Conservation (phyloP, 2,113 vertebrate genomes). For the Irena cyanogastra region DNA sequence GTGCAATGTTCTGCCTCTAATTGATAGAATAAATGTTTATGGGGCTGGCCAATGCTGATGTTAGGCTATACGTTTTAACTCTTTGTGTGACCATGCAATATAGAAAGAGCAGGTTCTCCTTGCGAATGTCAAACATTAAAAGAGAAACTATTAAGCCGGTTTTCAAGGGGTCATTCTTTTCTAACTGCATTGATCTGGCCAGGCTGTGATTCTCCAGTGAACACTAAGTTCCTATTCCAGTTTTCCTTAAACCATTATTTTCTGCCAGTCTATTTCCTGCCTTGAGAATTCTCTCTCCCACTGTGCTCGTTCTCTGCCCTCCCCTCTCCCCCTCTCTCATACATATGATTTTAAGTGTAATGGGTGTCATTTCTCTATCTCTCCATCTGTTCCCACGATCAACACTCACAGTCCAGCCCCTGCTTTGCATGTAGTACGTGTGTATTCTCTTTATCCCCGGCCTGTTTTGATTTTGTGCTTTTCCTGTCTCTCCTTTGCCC, state of each 20-base stretch:
- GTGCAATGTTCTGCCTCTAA: not conserved
- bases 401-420: slow-evolving; percentile 28
- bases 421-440: slow-evolving; percentile 40
- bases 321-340: not conserved
- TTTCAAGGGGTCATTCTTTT: not conserved
- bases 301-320: not conserved
- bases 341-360: not conserved
- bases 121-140: not conserved
- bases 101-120: not conserved
- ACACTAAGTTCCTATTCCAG: not conserved
- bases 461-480: slow-evolving; percentile 16
- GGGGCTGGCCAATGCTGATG: not conserved
- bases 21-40: not conserved
- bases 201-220: not conserved
- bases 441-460: slow-evolving; percentile 1
- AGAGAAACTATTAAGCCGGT: not conserved
- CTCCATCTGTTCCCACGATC: slow-evolving; percentile 60
- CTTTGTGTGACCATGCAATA: not conserved
- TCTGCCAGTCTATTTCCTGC: not conserved
- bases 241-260: not conserved
- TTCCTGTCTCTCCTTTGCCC: slow-evolving; percentile 42
- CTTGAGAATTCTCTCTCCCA: not conserved
- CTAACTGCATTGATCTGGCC: not conserved
- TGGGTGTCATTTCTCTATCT: slow-evolving; percentile 53
- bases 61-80: not conserved